Base-by-base conservation (phyloP, 1,140 invertebrate species). In the Yoshiicerus persimilis region DNA sequence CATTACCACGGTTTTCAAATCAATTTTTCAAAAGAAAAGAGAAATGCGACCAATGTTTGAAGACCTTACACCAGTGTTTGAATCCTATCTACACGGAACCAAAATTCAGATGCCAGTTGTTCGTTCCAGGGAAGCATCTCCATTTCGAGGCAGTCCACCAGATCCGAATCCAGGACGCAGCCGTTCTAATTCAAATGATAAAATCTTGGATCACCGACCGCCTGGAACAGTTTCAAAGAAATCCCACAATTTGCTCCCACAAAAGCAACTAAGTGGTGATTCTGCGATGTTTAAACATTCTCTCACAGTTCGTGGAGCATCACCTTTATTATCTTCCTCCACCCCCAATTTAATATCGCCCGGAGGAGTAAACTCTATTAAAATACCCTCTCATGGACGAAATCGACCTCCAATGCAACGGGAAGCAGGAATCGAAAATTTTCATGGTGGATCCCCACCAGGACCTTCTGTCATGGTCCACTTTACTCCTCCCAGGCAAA, bases 1-100 rank as follows among this genome's bases (percentile, higher is more conserved):
- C 23, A 62, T 89, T 6, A 11, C n/a, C n/a, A 6, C 1, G 9
- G 9, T 89, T 25, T 75, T 89, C 39, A 25, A 80, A 86, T 62
- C 11, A 1, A 87, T 89, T 38, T 77, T 89, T 9, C 47, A 77
- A 10, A 16, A 66, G 20, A 9, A 32, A 13, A 13, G 80, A 34
- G 36, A 85, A 36, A 36, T 80, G 0, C 36, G 88, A 16, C 88
- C 88, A 1, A 86, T 34, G 5, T 89, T 89, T 80, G 16, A 80
- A 23, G 75, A 80, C 16, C 16, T 80, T 23, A 34, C 32, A 34
- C 32, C 75, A n/a, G 8, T 34, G 20, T 80, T 80, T 3, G 75
- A 80, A 4, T 38, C 75, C 1, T 10, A 36, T 80, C 2, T 80
- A 4, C 30, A 80, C 20, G 34, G 34, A 38, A 34, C 20, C 9